Conservation (phyloP, 2,113 vertebrate species). For the Callionymus lyra region DNA sequence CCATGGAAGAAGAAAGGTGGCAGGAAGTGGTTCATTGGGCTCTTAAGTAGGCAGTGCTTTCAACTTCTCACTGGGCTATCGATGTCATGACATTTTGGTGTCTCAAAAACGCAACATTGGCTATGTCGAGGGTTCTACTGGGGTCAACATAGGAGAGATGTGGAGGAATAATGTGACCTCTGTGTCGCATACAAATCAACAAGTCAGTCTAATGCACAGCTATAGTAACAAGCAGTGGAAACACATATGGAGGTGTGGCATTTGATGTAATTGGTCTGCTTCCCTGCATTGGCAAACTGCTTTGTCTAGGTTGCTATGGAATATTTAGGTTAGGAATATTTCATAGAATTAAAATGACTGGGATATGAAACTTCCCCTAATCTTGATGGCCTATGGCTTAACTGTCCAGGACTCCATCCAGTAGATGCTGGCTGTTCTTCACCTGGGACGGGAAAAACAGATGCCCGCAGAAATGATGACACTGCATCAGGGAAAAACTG, state of each 20-base stretch:
- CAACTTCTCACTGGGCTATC: background rate
- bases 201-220: background rate
- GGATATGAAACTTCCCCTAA: too few species aligned
- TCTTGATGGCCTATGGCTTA: too few species aligned
- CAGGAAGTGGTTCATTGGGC: background rate
- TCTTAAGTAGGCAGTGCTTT: background rate
- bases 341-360: too few species aligned
- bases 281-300: background rate
- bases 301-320: background rate
- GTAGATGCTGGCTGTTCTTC: too few species aligned
- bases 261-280: background rate
- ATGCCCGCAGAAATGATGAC: too few species aligned
- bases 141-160: constrained; percentile 10
- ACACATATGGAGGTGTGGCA: background rate
- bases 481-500: too few species aligned
- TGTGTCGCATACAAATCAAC: background rate
- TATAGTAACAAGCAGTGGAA: background rate
- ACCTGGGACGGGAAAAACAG: too few species aligned
- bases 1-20: background rate
- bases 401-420: too few species aligned
- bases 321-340: too few species aligned
- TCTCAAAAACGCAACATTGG: too few species aligned
- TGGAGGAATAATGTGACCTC: constrained; percentile 8
- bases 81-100: background rate
- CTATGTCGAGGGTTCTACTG: background rate